Evolutionary conservation across 2,797 vertebrate genomes (phyloP), one percentile per base, ranked within the genome.

Genomic region (Enteromius thamalakanensis): DNA sequence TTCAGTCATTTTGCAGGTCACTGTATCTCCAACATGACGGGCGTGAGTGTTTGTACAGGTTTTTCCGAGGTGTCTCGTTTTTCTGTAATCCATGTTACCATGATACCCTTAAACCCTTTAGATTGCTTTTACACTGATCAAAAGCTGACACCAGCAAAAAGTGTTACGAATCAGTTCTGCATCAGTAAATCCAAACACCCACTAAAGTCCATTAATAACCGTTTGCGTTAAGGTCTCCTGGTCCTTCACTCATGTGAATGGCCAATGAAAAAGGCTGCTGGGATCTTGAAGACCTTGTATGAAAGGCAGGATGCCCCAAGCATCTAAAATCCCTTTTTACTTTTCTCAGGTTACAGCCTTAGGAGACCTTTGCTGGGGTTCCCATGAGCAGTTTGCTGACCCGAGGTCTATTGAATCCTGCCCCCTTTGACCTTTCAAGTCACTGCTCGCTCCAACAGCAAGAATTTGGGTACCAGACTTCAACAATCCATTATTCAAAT

Each of bases 251-350:
- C 72, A 80, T 90, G 81, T 85, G 89, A 88, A 84, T 90, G 91
- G 92, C 92, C 91, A 90, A 91, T 89, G 89, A 89, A 92, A 93
- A 88, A 83, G 75, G n/a, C 86, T 87, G 83, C 75, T 3, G 40
- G 76, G 87, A 88, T 87, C 85, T 83, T 67, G 6, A 72, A 85
- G 79, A 87, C 77, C 83, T 86, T 47, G 21, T 76, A n/a, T 81
- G 58, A 86, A 75, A 82, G 29, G 79, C 76, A 79, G 51, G 53
- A 65, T 72, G 76, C 68, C 68, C 55, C 0, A 11, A 67, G 60
- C 76, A 74, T 81, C 83, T 26, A 77, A 40, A 83, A 62, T 78
- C 81, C 47, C 64, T 45, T 70, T 64, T 70, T 80, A 53, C 19
- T 55, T 55, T 67, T 29, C 83, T 79, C 67, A 19, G 1, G 23